phyloP scores from a whole-genome alignment of 2,113 vertebrate genomes.

The Passer montanus region DNA sequence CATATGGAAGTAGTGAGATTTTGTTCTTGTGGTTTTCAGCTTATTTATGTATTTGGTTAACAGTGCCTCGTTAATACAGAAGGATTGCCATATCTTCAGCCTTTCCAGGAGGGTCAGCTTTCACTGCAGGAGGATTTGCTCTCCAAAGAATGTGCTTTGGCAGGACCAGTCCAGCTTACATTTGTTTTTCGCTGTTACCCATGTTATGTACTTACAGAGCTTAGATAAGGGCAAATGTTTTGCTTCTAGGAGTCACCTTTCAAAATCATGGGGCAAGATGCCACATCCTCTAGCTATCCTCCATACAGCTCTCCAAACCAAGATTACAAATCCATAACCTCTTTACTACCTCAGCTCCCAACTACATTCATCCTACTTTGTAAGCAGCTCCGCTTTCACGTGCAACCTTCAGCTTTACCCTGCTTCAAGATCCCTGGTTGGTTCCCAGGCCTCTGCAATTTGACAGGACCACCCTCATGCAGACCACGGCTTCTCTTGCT shows the following conservation, averaged over 20 bases:
- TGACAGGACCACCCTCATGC: not conserved
- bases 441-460: not conserved
- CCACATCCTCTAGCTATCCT: not conserved
- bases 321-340: not conserved
- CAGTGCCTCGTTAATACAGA: not conserved
- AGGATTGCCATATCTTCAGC: not conserved
- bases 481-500: not conserved
- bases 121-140: not conserved
- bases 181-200: not conserved
- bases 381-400: accelerated
- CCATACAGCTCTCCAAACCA: not conserved
- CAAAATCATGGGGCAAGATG: not conserved
- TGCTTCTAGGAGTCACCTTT: not conserved
- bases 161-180: not conserved
- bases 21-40: not conserved
- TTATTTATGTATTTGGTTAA: conserved; percentile 45
- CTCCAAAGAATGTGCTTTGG: conserved; percentile 15
- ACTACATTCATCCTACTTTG: not conserved
- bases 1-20: conserved; percentile 23
- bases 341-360: not conserved
- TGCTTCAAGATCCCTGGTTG: not conserved
- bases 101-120: conserved; percentile 11
- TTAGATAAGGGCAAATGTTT: not conserved
- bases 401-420: not conserved
- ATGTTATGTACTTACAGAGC: not conserved